Base-by-base conservation (phyloP, 2,113 vertebrate species). In the Columba livia region DNA sequence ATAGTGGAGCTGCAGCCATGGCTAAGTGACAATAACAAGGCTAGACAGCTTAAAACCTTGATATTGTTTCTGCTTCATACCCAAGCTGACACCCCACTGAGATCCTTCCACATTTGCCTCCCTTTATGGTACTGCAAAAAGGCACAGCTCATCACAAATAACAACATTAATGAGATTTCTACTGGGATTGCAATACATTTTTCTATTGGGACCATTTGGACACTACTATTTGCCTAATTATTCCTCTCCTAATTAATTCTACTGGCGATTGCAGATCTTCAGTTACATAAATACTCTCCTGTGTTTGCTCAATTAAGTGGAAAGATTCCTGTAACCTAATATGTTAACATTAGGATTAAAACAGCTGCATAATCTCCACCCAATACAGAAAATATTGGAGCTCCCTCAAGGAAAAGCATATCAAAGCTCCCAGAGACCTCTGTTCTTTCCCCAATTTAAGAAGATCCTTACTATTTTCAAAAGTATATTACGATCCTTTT, bases 251-350 rank as follows among this genome's bases (percentile, higher is more conserved):
- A 95, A 95, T 96, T 96, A 94, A 96, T 91, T 95, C 81, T 77
- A 93, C 89, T 89, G 93, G 81, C 94, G 89, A 79, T 85, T 94
- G 78, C 79, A 91, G 71, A 73, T 91, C 73, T 89, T 85, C 89
- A 88, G 78, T 93, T 93, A 82, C 71, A 11, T 93, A 95, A 96
- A 96, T 58, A 75, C 64, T 77, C 89, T 94, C 62, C 79, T 94
- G 89, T 96, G 89, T 94, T 96, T 89, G 94, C 61, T 95, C 89
- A 96, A 82, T 90, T 94, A 97, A 94, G 91, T 77, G 79, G 89
- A 94, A 96, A 66, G 84, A 89, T 77, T 93, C 62, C 57, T 91
- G 74, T 89, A 96, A 94, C 87, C n/a, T 65, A 89, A 70, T 91
- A 94, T 51, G 67, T 83, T 97, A 92, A 69, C 58, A 66, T 65